phyloP scores from a whole-genome alignment of 2,113 vertebrate genomes.

The Grallaria varia region DNA sequence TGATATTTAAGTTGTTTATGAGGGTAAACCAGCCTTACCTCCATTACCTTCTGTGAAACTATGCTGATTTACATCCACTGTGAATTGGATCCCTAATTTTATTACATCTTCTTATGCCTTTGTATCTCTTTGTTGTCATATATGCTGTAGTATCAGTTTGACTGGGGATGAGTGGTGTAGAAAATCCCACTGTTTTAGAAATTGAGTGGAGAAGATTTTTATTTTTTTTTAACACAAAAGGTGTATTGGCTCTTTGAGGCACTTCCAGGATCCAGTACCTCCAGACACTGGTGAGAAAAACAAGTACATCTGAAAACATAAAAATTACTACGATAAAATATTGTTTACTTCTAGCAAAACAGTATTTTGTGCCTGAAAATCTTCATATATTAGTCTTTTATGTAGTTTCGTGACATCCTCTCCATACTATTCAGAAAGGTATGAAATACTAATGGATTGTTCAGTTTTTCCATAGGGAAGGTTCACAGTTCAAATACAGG shows the following conservation, averaged over 20 bases:
- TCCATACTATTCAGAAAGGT: neutral
- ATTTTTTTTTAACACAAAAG: neutral
- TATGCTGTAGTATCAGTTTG: neutral
- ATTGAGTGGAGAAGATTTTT: neutral
- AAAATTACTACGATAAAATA: neutral
- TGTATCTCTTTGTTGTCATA: neutral
- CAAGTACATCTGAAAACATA: neutral
- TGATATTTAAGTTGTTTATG: neutral
- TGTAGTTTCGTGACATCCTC: neutral
- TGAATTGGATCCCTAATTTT: neutral
- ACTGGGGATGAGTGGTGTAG: neutral
- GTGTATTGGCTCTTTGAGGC: neutral
- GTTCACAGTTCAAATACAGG: neutral
- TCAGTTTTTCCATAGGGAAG: neutral
- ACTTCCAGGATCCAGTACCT: neutral
- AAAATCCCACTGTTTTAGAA: neutral
- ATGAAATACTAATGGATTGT: neutral
- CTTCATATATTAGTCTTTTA: neutral
- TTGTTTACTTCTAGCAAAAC: neutral
- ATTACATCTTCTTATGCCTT: neutral
- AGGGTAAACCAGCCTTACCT: neutral
- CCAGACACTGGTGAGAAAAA: neutral
- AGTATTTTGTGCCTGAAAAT: neutral
- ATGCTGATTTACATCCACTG: neutral
- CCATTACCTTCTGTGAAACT: neutral